Evolutionary conservation across 2,113 vertebrate species (phyloP).

Genomic region (Chaetops frenatus): DNA sequence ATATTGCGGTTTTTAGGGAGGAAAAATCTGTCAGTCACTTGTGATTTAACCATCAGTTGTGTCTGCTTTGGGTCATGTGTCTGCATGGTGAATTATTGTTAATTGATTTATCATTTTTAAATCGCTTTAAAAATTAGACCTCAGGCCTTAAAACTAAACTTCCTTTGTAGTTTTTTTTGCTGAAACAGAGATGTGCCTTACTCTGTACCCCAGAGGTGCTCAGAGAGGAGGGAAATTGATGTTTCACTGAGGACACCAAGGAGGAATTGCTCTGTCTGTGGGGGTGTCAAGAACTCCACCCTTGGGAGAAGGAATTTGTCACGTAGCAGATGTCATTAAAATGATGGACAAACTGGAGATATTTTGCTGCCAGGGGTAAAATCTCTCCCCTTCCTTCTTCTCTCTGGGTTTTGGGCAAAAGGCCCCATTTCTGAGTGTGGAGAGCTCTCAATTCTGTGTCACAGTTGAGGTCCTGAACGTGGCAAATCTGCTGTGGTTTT

Average conservation of each 20-base stretch:
- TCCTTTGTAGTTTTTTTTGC: not conserved
- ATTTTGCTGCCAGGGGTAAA: not conserved
- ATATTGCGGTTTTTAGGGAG: rapidly evolving
- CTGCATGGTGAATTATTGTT: not conserved
- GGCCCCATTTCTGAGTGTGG: not conserved
- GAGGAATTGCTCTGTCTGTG: not conserved
- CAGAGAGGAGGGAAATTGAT: not conserved
- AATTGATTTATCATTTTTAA: not conserved
- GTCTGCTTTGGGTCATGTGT: not conserved
- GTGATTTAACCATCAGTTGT: not conserved
- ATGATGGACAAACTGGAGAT: not conserved
- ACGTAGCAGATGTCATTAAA: not conserved
- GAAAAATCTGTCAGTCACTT: not conserved
- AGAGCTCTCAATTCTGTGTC: not conserved
- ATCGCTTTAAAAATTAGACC: not conserved
- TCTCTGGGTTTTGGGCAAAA: not conserved
- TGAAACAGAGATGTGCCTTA: not conserved
- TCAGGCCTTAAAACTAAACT: not conserved
- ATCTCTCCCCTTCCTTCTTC: not conserved
- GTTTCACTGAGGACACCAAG: not conserved
- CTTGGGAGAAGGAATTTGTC: not conserved
- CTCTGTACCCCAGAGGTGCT: not conserved
- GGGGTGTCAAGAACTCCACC: not conserved
- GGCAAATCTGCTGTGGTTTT: not conserved
- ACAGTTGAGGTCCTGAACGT: not conserved